Percentiles rank a stretch among this genome's conserved stretches.
Conservation (phyloP, 2,888 invertebrate genomes). For the Gastrophysa polygoni region DNA sequence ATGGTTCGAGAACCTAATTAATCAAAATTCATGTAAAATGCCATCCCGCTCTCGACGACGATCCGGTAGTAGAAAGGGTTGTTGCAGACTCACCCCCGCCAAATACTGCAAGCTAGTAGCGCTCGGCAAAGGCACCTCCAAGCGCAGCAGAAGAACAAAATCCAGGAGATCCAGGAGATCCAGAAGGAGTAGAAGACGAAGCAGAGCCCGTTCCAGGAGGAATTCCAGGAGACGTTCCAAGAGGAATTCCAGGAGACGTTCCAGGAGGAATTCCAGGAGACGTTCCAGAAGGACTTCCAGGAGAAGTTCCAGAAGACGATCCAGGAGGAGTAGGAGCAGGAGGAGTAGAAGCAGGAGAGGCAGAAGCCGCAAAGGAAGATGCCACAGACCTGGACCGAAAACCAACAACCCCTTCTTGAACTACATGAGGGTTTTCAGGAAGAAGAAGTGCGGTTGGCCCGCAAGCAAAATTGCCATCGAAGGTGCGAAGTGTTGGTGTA, state of each 20-base stretch:
- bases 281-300: not conserved
- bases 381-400: constrained; percentile 26
- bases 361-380: constrained; percentile 10
- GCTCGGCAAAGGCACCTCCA: not conserved
- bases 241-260: not conserved
- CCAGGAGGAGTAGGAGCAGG: not conserved
- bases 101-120: constrained; percentile 8
- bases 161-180: not conserved
- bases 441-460: constrained; percentile 45
- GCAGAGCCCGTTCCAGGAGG: constrained; percentile 10
- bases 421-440: constrained; percentile 45
- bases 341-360: constrained; percentile 2
- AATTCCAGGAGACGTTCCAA: not conserved
- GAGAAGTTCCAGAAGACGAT: constrained; percentile 8
- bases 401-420: constrained; percentile 49
- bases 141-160: not conserved
- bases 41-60: constrained; percentile 6
- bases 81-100: not conserved
- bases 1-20: not conserved
- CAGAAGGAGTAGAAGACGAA: not conserved
- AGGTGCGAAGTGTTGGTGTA: constrained; percentile 49
- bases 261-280: not conserved
- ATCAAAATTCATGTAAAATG: constrained; percentile 15
- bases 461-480: constrained; percentile 48
- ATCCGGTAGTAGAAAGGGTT: constrained; percentile 5